A percentile compares a stretch with the other conserved stretches of the same genome.
Evolutionary conservation across 1,140 invertebrate species (phyloP).

Genomic region (Platorchestia sp.): DNA sequence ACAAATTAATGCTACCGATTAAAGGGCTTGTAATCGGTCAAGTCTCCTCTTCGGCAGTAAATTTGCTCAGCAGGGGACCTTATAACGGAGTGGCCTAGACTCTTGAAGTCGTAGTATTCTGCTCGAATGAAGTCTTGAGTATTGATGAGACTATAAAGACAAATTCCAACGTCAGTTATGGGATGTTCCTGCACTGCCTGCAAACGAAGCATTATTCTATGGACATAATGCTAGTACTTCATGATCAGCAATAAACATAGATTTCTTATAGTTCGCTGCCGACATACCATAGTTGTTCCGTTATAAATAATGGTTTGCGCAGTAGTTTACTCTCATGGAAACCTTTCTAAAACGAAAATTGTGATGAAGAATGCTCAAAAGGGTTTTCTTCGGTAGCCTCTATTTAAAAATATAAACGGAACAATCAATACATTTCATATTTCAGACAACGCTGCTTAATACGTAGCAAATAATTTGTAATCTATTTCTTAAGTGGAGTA

Average conservation of each 20-base stretch:
- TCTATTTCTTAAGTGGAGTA: too few species aligned
- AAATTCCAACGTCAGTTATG: background rate
- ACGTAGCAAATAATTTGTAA: too few species aligned
- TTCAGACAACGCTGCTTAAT: too few species aligned
- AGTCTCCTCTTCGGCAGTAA: background rate
- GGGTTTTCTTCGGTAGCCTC: too few species aligned
- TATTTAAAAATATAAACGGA: too few species aligned
- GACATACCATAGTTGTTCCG: background rate
- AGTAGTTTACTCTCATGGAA: background rate
- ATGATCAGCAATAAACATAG: background rate
- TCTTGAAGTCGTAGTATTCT: background rate
- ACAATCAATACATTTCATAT: too few species aligned
- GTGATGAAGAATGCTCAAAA: background rate
- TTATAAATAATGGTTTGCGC: background rate
- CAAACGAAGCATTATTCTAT: background rate
- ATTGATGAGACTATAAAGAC: slow-evolving; percentile 1
- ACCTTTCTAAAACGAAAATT: background rate
- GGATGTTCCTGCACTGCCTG: background rate
- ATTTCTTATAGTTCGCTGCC: background rate
- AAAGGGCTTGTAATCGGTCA: slow-evolving; percentile 31
- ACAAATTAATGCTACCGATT: slow-evolving; percentile 42
- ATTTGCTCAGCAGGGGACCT: slow-evolving; percentile 41
- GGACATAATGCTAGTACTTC: background rate
- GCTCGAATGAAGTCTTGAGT: background rate
- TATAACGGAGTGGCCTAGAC: slow-evolving; percentile 2